Conservation (phyloP, 2,113 vertebrate species). For the Thymallus thymallus region DNA sequence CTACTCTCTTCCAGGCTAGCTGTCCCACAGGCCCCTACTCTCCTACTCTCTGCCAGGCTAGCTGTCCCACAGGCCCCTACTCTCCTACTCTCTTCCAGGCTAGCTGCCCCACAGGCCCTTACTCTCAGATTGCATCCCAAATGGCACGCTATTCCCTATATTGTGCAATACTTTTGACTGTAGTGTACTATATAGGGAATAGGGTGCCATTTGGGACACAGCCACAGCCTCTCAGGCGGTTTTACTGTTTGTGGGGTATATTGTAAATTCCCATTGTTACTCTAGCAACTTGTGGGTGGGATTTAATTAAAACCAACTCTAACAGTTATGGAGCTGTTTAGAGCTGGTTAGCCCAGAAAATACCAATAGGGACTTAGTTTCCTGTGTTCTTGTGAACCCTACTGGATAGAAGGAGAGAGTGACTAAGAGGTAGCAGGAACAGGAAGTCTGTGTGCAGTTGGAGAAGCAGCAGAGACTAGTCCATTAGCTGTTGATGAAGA, state of each 20-base stretch:
- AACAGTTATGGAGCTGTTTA: conserved; percentile 10
- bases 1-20: too few species aligned
- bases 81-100: not conserved
- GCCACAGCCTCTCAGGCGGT: too few species aligned
- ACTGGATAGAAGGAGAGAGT: not conserved
- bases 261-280: conserved; percentile 1
- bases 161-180: not conserved
- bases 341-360: not conserved
- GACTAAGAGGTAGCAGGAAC: not conserved
- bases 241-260: too few species aligned
- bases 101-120: too few species aligned
- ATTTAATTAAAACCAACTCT: conserved; percentile 19
- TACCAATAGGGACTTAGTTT: not conserved
- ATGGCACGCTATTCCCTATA: too few species aligned
- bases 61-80: too few species aligned
- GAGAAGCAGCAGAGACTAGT: conserved; percentile 9
- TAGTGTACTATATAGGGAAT: too few species aligned
- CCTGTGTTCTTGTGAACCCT: not conserved
- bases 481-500: conserved; percentile 11
- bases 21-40: not conserved
- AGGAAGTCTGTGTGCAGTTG: conserved; percentile 10
- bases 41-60: not conserved
- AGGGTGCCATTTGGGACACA: too few species aligned
- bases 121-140: conserved; percentile 14
- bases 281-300: conserved; percentile 24